Evolutionary conservation across 1,140 invertebrate genomes (phyloP), one percentile per base, ranked within the genome.

Genomic region (Vanessa atalanta): DNA sequence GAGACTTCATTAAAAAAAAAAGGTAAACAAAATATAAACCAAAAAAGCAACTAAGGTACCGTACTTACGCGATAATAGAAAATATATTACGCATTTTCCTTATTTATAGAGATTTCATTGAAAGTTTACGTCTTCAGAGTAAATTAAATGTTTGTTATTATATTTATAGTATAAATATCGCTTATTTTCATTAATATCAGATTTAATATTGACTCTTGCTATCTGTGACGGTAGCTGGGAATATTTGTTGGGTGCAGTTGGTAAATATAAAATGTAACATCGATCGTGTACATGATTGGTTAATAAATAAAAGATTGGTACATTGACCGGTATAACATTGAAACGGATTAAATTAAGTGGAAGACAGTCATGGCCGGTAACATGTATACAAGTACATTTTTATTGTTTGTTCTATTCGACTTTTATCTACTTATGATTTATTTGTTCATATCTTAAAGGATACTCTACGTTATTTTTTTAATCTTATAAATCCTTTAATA

Each of bases 221-320:
- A 88, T 85, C 86, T 70, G 61, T 73, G 48, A 77, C 79, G 66
- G 74, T 82, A 72, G 80, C 79, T 83, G 79, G 76, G 75, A 79
- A 79, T 82, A 76, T 86, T 83, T 83, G 75, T 68, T 83, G 79
- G 83, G 80, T 71, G 83, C 73, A 79, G 75, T 77, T 79, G 14
- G 75, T 76, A 85, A 82, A 86, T 23, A 74, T 61, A 70, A 55
- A 60, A 57, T 70, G 71, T 53, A 57, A 72, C 60, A 72, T n/a
- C 63, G 50, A 74, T 70, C 20, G 57, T 23, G 61, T 50, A 67
- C 64, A 76, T 64, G 66, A 75, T 78, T 78, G 69, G 60, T 57
- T 70, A 73, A 65, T 70, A 77, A 70, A 74, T 71, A 72, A 71
- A 65, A 67, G 55, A 60, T 55, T 47, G 13, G 20, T 67, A 51